phyloP scores from a whole-genome alignment of 2,888 invertebrate species.

The Odontothrips loti region DNA sequence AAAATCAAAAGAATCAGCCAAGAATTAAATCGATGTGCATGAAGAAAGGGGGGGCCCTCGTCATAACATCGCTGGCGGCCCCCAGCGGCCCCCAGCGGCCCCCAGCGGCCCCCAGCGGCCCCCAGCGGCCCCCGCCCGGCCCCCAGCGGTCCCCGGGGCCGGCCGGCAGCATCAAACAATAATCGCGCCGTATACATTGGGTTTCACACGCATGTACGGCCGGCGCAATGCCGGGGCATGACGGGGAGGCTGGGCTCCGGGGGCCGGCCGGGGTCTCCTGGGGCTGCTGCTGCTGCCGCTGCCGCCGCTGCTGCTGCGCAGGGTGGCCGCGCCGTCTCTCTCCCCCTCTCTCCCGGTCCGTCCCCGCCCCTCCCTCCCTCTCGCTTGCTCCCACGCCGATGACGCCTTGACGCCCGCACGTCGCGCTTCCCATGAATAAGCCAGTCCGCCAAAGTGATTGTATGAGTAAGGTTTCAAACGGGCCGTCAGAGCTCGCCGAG shows the following conservation, averaged over 20 bases:
- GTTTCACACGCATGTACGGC: slow-evolving; percentile 3
- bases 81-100: too few relatives aligned
- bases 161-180: not conserved
- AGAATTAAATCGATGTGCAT: too few relatives aligned
- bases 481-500: not conserved
- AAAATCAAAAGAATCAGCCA: too few relatives aligned
- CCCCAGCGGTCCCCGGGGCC: too few relatives aligned
- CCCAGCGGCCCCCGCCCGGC: too few relatives aligned
- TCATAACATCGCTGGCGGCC: too few relatives aligned
- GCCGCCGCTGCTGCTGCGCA: not conserved
- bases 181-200: not conserved
- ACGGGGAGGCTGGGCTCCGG: not conserved
- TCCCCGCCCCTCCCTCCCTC: not conserved
- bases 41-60: too few relatives aligned
- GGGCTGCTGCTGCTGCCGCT: not conserved
- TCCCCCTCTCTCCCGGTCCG: not conserved
- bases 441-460: not conserved
- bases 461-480: slow-evolving; percentile 10
- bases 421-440: not conserved
- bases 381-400: not conserved
- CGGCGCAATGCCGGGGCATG: not conserved
- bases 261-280: not conserved
- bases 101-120: too few relatives aligned
- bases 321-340: not conserved
- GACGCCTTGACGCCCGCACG: not conserved